phyloP scores from a whole-genome alignment of 2,797 vertebrate genomes.

The Podarcis lilfordi region DNA sequence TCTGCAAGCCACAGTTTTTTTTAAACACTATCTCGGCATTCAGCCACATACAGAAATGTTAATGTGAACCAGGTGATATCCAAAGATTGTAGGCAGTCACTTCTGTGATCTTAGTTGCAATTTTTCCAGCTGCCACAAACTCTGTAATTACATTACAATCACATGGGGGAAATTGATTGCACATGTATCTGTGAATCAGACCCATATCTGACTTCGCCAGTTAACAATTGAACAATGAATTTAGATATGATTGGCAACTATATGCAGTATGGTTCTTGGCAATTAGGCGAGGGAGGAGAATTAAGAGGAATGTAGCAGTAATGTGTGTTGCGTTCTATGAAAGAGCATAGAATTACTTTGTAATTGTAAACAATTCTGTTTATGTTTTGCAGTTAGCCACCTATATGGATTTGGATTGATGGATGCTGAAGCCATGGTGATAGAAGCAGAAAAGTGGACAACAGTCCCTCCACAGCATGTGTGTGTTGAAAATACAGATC shows the following conservation, averaged over 20 bases:
- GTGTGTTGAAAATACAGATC: slow-evolving; percentile 95
- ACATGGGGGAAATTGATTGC: background rate
- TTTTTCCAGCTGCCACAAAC: background rate
- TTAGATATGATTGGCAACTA: background rate
- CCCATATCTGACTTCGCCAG: background rate
- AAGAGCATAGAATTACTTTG: background rate
- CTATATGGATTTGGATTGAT: slow-evolving; percentile 98
- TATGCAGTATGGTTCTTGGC: background rate
- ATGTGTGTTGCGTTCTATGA: background rate
- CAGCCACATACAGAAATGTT: background rate
- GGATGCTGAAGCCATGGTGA: slow-evolving; percentile 99
- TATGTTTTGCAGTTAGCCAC: slow-evolving; percentile 89
- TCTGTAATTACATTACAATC: background rate
- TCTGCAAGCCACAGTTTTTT: background rate
- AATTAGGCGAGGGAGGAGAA: slow-evolving; percentile 18
- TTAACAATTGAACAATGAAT: background rate
- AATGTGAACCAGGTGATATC: background rate
- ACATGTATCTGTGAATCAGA: background rate
- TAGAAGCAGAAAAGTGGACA: slow-evolving; percentile 96
- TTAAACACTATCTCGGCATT: background rate
- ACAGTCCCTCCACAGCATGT: slow-evolving; percentile 94
- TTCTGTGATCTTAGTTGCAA: background rate
- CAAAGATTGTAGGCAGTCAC: background rate
- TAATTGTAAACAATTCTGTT: slow-evolving; percentile 55
- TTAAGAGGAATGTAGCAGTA: background rate